Evolutionary conservation across 2,113 vertebrate species (phyloP).

Genomic region (Ceyx melanurus): DNA sequence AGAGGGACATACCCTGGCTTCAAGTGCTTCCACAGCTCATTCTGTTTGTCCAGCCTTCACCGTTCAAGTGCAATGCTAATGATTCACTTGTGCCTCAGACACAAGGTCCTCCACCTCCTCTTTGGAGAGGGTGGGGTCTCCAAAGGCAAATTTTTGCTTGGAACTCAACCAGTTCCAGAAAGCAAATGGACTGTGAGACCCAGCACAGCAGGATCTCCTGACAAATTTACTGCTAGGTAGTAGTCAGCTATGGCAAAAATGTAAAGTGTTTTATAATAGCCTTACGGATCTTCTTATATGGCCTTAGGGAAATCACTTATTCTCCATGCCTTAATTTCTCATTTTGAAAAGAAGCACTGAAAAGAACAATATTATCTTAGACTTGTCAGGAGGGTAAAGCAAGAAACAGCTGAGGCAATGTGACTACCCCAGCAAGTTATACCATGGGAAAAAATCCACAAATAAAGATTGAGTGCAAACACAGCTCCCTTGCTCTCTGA

Average conservation of each 20-base stretch:
- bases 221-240: constrained; percentile 9
- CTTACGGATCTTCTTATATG: background rate
- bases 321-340: background rate
- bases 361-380: constrained; percentile 30
- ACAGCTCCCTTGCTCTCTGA: background rate
- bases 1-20: background rate
- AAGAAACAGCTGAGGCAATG: background rate
- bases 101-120: background rate
- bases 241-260: background rate
- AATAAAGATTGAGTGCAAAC: background rate
- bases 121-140: background rate
- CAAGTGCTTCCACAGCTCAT: background rate
- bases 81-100: background rate
- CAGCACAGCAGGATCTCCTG: background rate
- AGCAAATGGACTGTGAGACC: constrained; percentile 34
- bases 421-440: background rate
- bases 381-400: background rate
- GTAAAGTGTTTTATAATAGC: background rate
- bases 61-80: background rate
- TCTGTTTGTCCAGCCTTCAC: background rate
- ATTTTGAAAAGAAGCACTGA: constrained; percentile 2
- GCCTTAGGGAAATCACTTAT: background rate
- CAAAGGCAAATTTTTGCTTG: background rate
- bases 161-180: constrained; percentile 2
- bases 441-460: background rate